Evolutionary conservation across 2,888 invertebrate species (phyloP), one percentile per base, ranked within the genome.

Genomic region (Oeneis ivallda): DNA sequence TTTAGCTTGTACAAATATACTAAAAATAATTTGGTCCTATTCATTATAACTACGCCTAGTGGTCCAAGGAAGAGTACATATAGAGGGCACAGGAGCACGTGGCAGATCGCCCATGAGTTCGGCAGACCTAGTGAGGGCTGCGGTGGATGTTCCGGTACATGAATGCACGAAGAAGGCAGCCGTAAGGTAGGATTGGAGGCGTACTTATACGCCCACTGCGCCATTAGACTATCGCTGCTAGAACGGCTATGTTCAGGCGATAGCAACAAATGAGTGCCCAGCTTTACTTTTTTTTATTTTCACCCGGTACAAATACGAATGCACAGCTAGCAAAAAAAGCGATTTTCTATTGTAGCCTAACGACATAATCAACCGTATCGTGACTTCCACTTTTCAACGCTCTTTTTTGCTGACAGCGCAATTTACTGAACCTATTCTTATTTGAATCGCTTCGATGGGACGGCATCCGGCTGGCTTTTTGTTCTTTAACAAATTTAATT

Each of bases 391-490:
- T 57, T 41, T 57, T 57, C 56, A 57, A 19, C 43, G 43, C 41
- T 34, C n/a, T 53, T 57, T 62, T 63, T 57, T 32, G 47, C 52
- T 54, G 56, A 63, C 56, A 61, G 61, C 39, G 61, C 65, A 67
- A 58, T 65, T 67, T 37, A 57, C 52, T 54, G 65, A 47, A 65
- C 59, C 65, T 43, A 67, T 70, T 61, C 52, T 62, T 32, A 53
- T 58, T 67, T 65, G 60, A 65, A 65, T 32, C 54, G 64, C 32
- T 54, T 53, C 53, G 59, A 59, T 34, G 60, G 37, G 53, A 53
- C 26, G 56, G 19, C 13, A 57, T 64, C 26, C 60, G 49, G 43
- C 54, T 63, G 53, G 60, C 57, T 63, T 61, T 52, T 66, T 61
- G 13, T 45, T 43, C 58, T 62, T 9, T 56, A 17, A 62, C 66